Conservation (phyloP, 2,888 invertebrate genomes). For the Lithosia quadra region DNA sequence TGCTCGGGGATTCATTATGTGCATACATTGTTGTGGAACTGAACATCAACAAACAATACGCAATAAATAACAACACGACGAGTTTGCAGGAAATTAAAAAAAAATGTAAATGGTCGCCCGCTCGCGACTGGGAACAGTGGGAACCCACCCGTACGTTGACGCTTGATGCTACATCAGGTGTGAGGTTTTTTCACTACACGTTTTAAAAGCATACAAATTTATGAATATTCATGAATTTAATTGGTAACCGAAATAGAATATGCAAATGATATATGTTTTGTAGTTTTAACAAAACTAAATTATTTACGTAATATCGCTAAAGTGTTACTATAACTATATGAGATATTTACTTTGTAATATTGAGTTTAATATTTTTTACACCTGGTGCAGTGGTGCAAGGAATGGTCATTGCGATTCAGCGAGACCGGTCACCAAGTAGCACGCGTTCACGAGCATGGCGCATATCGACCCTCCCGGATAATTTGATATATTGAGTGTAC, state of each 20-base stretch:
- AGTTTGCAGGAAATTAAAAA: conserved; percentile 47
- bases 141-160: conserved; percentile 10
- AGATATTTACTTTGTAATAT: background rate
- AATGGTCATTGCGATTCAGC: no score
- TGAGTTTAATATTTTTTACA: background rate
- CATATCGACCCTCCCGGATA: background rate
- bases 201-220: background rate
- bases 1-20: conserved; percentile 45
- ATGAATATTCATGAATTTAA: conserved; percentile 12
- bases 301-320: background rate
- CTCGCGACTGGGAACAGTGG: conserved; percentile 18
- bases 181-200: background rate
- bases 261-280: background rate
- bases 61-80: conserved; percentile 49
- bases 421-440: background rate
- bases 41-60: conserved; percentile 38
- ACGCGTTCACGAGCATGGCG: background rate
- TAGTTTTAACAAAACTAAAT: background rate
- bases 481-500: background rate
- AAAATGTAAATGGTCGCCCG: conserved; percentile 31
- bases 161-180: background rate
- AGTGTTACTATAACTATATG: background rate
- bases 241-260: background rate
- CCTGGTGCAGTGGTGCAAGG: no score
- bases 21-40: conserved; percentile 40